Evolutionary conservation across 2,888 invertebrate genomes (phyloP).

Genomic region (Rhabditoides inermis): DNA sequence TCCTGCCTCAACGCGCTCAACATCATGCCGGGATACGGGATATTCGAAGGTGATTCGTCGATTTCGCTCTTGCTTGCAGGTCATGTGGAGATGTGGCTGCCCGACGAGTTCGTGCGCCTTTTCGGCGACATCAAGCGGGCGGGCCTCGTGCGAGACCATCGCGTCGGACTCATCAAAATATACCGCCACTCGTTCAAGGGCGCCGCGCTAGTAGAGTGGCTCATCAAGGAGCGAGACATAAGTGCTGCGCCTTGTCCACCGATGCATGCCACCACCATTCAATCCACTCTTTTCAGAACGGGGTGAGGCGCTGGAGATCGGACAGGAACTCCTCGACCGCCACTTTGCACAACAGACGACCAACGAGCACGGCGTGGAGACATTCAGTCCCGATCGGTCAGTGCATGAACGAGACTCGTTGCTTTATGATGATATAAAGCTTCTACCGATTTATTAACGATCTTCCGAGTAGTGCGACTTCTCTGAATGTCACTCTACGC

Average conservation of each 20-base stretch:
- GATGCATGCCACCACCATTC: too few species aligned
- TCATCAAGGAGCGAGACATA: conserved; percentile 51
- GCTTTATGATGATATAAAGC: too few species aligned
- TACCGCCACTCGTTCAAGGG: conserved; percentile 54
- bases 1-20: too few species aligned
- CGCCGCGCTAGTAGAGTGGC: conserved; percentile 55
- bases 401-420: too few species aligned
- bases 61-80: too few species aligned
- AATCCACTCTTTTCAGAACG: conserved; percentile 20
- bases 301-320: conserved; percentile 51
- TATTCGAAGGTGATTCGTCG: too few species aligned
- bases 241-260: too few species aligned
- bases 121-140: conserved; percentile 48
- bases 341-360: conserved; percentile 44
- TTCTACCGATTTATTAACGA: too few species aligned
- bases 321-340: conserved; percentile 52
- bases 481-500: too few species aligned
- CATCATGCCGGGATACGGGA: too few species aligned
- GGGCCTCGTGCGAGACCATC: conserved; percentile 52
- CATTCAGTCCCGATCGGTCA: conserved; percentile 35
- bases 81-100: conserved; percentile 18
- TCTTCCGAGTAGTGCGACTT: too few species aligned
- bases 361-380: conserved; percentile 23
- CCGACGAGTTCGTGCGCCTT: conserved; percentile 26
- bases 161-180: conserved; percentile 40